Evolutionary conservation across 2,888 invertebrate species (phyloP), one percentile per base, ranked within the genome.

Genomic region (Graphium colonna): DNA sequence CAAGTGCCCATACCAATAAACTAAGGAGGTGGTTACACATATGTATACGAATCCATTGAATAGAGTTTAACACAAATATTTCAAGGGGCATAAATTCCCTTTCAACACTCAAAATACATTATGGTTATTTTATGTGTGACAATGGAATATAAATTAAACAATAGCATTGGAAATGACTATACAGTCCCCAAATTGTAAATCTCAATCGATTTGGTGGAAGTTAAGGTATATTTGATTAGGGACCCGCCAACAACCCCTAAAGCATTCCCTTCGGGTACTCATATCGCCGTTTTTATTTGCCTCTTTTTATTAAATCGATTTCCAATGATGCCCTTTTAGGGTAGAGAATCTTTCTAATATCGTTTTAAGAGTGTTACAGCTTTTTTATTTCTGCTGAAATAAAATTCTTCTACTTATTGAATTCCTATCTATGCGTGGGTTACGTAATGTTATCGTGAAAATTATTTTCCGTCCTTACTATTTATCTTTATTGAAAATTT

Each of bases 191-290:
- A 71, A 74, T 69, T 73, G 71, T 79, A 78, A 73, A 73, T 74
- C 69, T 69, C 69, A 74, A 72, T 71, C 70, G 72, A 69, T 69
- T 63, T 65, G 65, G 70, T 69, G 52, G 59, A 59, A 57, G 62
- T 60, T 79, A 79, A 86, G 77, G 82, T 80, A 74, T 81, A 83
- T 85, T 86, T 85, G 84, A 85, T 86, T 79, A 83, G 75, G 82
- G 79, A 73, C 73, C 67, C 67, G 60, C 52, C 59, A 59, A 52
- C 75, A 69, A 52, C 57, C 60, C 58, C 57, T 55, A 64, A 59
- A 67, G 66, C 69, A 67, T 65, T 62, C 69, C 71, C 68, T 59
- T 51, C 51, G 57, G 64, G 67, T 67, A 67, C 72, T 73, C 77
- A 75, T 76, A 73, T 74, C 67, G 71, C 67, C 73, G 72, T 78